Conservation (phyloP, 2,113 vertebrate genomes). For the Bos indicus region DNA sequence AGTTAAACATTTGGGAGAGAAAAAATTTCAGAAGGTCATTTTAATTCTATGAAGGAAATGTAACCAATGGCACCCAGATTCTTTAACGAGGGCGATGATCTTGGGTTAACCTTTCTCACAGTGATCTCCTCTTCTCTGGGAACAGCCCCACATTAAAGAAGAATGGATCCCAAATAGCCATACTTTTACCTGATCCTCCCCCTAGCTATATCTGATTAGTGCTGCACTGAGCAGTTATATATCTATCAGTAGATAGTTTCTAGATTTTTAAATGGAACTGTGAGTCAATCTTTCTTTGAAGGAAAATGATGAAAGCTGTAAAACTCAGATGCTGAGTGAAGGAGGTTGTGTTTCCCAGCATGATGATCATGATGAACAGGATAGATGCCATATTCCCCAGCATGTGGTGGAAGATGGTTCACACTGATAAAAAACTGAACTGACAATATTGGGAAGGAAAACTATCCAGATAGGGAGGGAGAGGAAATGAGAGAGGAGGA, state of each 20-base stretch:
- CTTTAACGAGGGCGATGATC: background rate
- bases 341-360: background rate
- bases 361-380: background rate
- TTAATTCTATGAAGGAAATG: background rate
- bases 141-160: background rate
- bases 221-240: background rate
- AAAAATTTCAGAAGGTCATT: background rate
- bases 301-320: background rate
- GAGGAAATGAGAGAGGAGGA: background rate
- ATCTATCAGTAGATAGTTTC: background rate
- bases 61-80: background rate
- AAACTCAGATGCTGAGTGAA: background rate
- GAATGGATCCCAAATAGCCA: background rate
- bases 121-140: background rate
- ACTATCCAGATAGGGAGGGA: background rate
- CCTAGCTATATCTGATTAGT: background rate
- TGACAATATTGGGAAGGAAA: background rate
- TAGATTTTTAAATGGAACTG: background rate
- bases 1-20: background rate
- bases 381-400: background rate
- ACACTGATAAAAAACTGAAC: background rate
- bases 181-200: background rate
- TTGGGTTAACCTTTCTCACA: background rate
- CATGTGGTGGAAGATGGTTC: background rate
- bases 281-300: background rate